Conservation (phyloP, 35 echinoderm and acorn worm species). For the Hemicentrotus pulcherrimus region DNA sequence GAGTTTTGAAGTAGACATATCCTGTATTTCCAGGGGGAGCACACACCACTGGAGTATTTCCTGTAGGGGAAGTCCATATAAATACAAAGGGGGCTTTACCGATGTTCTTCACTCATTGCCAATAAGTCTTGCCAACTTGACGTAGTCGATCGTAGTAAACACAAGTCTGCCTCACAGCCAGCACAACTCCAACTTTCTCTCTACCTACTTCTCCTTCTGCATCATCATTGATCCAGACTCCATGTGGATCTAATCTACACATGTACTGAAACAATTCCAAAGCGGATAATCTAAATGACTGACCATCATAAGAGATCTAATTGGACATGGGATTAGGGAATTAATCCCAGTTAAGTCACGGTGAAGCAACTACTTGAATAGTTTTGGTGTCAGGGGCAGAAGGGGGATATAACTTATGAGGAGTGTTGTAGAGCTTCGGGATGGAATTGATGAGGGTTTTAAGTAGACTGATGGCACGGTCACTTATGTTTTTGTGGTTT, state of each 20-base stretch:
- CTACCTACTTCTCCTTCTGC: background rate
- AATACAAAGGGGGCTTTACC: constrained; percentile 34
- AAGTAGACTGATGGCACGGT: background rate
- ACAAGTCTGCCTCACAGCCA: background rate
- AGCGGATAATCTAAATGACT: background rate
- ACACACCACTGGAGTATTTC: constrained; percentile 52
- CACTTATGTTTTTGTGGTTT: constrained; percentile 22
- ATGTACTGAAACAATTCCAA: background rate
- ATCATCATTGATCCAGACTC: background rate
- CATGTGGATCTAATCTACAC: background rate
- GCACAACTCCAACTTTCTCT: background rate
- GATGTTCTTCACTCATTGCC: constrained; percentile 37
- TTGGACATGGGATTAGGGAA: background rate
- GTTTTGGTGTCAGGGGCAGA: background rate
- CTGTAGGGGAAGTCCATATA: constrained; percentile 49
- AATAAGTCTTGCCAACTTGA: constrained; percentile 34
- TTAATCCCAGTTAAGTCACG: background rate
- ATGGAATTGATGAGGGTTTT: constrained; percentile 36
- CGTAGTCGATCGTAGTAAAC: background rate
- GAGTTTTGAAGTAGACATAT: constrained; percentile 25
- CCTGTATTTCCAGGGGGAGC: constrained; percentile 53
- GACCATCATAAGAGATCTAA: background rate
- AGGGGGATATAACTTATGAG: background rate
- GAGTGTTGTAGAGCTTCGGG: background rate
- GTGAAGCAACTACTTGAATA: background rate